A percentile compares a stretch with the other conserved stretches of the same genome.
Evolutionary conservation across 2,888 invertebrate genomes (phyloP).

Genomic region (Carpatolechia fugitivella): DNA sequence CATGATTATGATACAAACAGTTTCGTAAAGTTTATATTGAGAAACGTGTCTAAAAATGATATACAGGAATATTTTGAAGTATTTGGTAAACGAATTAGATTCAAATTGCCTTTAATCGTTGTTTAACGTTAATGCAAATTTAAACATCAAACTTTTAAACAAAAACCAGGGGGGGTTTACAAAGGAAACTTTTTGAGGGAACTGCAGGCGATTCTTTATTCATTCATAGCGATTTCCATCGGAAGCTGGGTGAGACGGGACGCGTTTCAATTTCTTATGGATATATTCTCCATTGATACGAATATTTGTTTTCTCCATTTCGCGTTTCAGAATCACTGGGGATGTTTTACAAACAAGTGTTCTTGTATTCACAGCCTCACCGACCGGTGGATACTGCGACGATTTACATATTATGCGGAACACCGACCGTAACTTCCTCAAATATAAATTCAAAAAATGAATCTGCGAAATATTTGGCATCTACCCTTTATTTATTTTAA

Average conservation of each 20-base stretch:
- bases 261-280: slow-evolving; percentile 59
- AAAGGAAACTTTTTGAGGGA: slow-evolving; percentile 37
- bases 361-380: slow-evolving; percentile 32
- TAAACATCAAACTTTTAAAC: slow-evolving; percentile 36
- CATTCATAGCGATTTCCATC: slow-evolving; percentile 61
- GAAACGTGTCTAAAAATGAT: neutral
- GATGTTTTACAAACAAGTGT: slow-evolving; percentile 45
- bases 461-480: no score
- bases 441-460: no score
- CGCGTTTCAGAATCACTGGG: slow-evolving; percentile 40
- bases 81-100: no score
- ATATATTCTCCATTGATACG: slow-evolving; percentile 53
- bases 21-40: neutral
- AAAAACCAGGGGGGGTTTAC: slow-evolving; percentile 32
- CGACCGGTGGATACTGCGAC: neutral
- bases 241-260: slow-evolving; percentile 48
- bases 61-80: no score
- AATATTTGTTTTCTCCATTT: slow-evolving; percentile 57
- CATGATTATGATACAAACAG: neutral
- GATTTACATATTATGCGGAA: slow-evolving; percentile 5
- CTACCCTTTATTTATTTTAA: no score
- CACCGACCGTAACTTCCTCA: neutral
- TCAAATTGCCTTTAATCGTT: neutral
- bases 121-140: slow-evolving; percentile 41
- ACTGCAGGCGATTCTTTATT: slow-evolving; percentile 54